Evolutionary conservation across 2,113 vertebrate genomes (phyloP).

Genomic region (Prinia subflava): DNA sequence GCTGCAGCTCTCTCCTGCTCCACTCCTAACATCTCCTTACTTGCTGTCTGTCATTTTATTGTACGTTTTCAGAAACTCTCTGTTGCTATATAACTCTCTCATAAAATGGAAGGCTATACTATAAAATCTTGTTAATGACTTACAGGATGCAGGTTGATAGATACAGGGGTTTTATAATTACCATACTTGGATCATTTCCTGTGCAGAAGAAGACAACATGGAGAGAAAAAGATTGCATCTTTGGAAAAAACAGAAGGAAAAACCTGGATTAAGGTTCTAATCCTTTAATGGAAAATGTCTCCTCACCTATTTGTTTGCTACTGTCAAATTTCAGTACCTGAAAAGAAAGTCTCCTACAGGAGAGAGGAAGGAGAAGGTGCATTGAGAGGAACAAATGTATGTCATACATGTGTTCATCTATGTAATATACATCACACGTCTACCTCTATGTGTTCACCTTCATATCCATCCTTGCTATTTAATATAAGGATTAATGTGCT

Average conservation of each 20-base stretch:
- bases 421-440: accelerated
- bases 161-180: not conserved
- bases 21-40: not conserved
- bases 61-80: not conserved
- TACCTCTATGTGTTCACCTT: not conserved
- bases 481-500: not conserved
- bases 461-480: not conserved
- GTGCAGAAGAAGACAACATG: not conserved
- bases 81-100: not conserved
- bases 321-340: not conserved
- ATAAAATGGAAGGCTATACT: not conserved
- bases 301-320: not conserved
- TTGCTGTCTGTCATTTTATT: not conserved
- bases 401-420: not conserved
- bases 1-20: not conserved
- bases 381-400: not conserved
- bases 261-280: not conserved
- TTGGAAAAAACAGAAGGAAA: not conserved
- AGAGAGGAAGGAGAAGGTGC: not conserved
- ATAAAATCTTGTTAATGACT: not conserved
- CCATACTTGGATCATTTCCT: not conserved
- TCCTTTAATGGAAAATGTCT: not conserved
- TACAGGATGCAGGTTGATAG: not conserved
- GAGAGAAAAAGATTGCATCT: not conserved
- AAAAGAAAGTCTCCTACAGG: not conserved